Evolutionary conservation across 2,888 invertebrate species (phyloP).

Genomic region (Incurvaria masculella): DNA sequence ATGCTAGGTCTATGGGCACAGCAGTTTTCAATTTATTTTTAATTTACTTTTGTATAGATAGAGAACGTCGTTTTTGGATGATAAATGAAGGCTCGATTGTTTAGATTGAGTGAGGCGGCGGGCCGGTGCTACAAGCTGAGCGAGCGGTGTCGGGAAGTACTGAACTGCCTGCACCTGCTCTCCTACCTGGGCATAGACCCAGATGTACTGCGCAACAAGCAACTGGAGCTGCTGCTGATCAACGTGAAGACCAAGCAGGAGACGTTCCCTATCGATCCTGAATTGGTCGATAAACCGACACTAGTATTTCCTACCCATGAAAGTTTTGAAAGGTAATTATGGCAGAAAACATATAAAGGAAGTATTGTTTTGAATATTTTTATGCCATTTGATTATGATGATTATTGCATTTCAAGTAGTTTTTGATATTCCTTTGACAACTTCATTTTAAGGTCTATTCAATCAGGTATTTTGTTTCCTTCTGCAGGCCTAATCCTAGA

Average conservation of each 20-base stretch:
- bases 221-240: constrained; percentile 33
- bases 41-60: too few species aligned
- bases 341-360: too few species aligned
- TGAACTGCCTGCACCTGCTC: constrained; percentile 36
- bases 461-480: too few species aligned
- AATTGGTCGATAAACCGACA: constrained; percentile 32
- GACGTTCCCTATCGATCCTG: constrained; percentile 34
- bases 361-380: constrained; percentile 5
- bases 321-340: constrained; percentile 36
- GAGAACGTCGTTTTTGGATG: too few species aligned
- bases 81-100: constrained; percentile 17
- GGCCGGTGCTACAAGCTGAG: constrained; percentile 39
- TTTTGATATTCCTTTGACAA: too few species aligned
- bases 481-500: too few species aligned
- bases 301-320: constrained; percentile 33
- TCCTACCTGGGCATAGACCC: constrained; percentile 46
- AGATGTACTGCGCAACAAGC: constrained; percentile 34
- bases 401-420: too few species aligned
- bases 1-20: too few species aligned
- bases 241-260: constrained; percentile 33
- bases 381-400: not conserved
- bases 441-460: too few species aligned
- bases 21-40: too few species aligned
- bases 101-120: constrained; percentile 30
- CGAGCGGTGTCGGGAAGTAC: constrained; percentile 25